Evolutionary conservation across 2,113 vertebrate genomes (phyloP), one percentile per base, ranked within the genome.

Genomic region (Guaruba guarouba): DNA sequence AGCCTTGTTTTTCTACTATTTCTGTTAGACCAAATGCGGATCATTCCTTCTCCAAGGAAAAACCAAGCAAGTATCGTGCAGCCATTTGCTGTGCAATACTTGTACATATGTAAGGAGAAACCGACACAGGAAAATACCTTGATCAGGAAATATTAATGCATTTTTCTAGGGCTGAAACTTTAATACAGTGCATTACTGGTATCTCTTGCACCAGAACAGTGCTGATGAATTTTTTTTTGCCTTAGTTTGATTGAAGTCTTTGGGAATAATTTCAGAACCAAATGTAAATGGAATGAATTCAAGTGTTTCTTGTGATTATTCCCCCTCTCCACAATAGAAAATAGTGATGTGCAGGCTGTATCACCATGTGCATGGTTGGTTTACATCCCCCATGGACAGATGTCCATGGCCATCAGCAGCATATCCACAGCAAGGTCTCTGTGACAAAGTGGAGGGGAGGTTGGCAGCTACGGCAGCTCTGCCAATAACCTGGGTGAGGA

Each of bases 351-450:
- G n/a, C 20, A 12, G 44, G 31, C 75, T 46, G 33, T 55, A 16
- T 68, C 64, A 37, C 48, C 25, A n/a, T n/a, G n/a, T 82, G 25
- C 33, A 11, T 23, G 41, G 69, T 17, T 41, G 33, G 31, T 73
- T 88, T 71, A 28, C 27, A 31, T n/a, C 59, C 59, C 8, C 66
- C 52, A 52, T 43, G 66, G 33, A 43, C 48, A 78, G 54, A 37
- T 57, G 27, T 54, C 18, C 0, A 0, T 54, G n/a, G 23, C 49
- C 20, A 24, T 18, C 5, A 5, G 13, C 49, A 35, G 27, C 1
- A 3, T 22, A 46, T 44, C 31, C 3, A 1, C 48, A 77, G 54
- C 37, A 20, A n/a, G 22, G 43, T 48, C 59, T 77, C 10, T 22
- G 43, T 41, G 61, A 24, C 19, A 10, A 17, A 23, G 44, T 3